Conservation (phyloP, 2,797 vertebrate genomes). For the Xenopus petersii region DNA sequence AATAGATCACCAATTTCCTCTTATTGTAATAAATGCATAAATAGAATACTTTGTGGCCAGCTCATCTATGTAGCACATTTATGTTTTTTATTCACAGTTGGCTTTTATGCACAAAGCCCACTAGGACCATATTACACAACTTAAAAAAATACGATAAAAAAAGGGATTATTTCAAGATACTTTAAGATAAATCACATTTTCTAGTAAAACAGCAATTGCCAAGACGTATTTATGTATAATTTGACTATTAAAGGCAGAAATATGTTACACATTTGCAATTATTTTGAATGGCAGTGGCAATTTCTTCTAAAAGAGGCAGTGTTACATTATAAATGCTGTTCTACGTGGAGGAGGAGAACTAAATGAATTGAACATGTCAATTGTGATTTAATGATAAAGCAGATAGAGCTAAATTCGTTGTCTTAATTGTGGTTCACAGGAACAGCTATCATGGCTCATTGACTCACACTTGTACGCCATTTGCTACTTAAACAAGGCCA, state of each 20-base stretch:
- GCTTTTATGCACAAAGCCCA: too few species aligned
- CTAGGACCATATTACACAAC: neutral
- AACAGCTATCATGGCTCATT: constrained; percentile 38
- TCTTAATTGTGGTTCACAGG: constrained; percentile 36
- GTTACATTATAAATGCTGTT: constrained; percentile 22
- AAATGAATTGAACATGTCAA: constrained; percentile 31
- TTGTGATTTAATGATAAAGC: constrained; percentile 29
- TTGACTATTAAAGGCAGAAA: neutral
- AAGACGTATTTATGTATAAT: neutral
- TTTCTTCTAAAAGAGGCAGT: constrained; percentile 24
- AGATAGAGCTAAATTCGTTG: constrained; percentile 29
- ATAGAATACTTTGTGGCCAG: too few species aligned
- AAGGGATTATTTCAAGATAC: neutral
- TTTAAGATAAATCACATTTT: neutral
- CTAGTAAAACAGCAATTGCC: neutral
- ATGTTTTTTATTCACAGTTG: too few species aligned
- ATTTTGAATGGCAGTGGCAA: constrained; percentile 3
- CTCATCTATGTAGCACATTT: too few species aligned
- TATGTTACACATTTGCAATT: constrained; percentile 17
- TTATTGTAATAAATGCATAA: too few species aligned
- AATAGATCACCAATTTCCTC: too few species aligned
- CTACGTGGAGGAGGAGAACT: constrained; percentile 26
- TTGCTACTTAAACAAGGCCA: neutral
- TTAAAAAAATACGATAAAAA: neutral
- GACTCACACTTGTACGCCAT: constrained; percentile 22